phyloP scores from a whole-genome alignment of 2,113 vertebrate species.

The Sciurus niger region DNA sequence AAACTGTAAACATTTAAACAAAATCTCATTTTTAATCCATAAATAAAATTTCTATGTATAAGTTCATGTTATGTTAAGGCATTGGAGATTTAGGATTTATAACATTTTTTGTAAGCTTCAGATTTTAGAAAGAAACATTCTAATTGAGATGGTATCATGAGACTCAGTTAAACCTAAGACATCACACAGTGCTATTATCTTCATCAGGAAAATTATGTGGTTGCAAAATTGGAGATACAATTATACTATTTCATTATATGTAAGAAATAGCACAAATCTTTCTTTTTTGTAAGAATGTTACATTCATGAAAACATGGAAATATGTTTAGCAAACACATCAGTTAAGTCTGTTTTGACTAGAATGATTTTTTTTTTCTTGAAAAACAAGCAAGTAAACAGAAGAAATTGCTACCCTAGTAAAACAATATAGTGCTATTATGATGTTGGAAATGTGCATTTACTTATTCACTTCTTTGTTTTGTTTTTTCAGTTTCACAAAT shows the following conservation, averaged over 20 bases:
- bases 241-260: neutral
- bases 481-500: neutral
- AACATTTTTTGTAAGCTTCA: neutral
- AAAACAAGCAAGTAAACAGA: neutral
- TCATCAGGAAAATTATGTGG: neutral
- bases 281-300: neutral
- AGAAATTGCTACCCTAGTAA: neutral
- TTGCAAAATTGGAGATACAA: neutral
- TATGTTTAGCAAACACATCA: neutral
- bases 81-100: constrained; percentile 63
- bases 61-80: constrained; percentile 78
- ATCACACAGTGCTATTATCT: neutral
- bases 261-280: neutral
- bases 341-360: constrained; percentile 37
- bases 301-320: neutral
- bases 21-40: constrained; percentile 87
- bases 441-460: neutral
- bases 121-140: neutral
- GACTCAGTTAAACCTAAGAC: neutral
- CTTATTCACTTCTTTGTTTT: neutral
- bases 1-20: constrained; percentile 90
- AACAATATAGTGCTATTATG: neutral
- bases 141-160: neutral
- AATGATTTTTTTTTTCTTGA: constrained; percentile 32
- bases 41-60: constrained; percentile 83